Conservation (phyloP, 2,888 invertebrate species). For the Cartodere bifasciata region DNA sequence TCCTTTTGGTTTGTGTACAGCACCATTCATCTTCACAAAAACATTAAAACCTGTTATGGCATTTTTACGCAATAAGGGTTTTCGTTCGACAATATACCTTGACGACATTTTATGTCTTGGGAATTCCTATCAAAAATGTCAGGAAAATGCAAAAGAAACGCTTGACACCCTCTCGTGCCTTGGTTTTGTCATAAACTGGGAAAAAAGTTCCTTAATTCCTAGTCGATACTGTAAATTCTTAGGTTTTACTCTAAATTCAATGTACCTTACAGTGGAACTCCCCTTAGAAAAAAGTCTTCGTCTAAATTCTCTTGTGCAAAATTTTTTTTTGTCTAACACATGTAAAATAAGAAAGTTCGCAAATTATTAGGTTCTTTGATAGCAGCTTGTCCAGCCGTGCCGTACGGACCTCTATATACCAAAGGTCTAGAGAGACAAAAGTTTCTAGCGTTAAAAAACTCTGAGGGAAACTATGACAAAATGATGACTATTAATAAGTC, state of each 20-base stretch:
- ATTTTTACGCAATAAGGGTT: slow-evolving; percentile 12
- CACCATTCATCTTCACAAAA: slow-evolving; percentile 22
- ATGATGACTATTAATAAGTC: not conserved
- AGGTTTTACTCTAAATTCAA: slow-evolving; percentile 14
- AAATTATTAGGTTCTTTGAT: slow-evolving; percentile 11
- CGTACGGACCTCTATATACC: slow-evolving; percentile 12
- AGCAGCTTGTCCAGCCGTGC: slow-evolving; percentile 12
- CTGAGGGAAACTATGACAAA: slow-evolving; percentile 10
- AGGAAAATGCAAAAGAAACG: slow-evolving; percentile 3
- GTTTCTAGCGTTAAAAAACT: slow-evolving; percentile 9
- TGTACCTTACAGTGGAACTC: slow-evolving; percentile 8
- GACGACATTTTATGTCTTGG: slow-evolving; percentile 16
- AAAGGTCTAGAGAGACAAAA: slow-evolving; percentile 12
- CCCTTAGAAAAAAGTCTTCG: slow-evolving; percentile 9
- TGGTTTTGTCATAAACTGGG: slow-evolving; percentile 15
- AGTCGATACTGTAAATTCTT: slow-evolving; percentile 13
- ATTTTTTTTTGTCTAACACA: slow-evolving; percentile 3
- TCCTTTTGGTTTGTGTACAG: slow-evolving; percentile 19
- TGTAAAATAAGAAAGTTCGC: slow-evolving; percentile 10
- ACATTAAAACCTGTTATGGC: slow-evolving; percentile 16
- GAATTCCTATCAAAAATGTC: slow-evolving; percentile 8
- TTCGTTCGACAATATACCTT: slow-evolving; percentile 14
- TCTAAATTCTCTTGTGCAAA: slow-evolving; percentile 6
- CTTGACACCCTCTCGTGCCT: slow-evolving; percentile 8
- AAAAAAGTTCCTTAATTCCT: slow-evolving; percentile 13